Conservation (phyloP, 2,888 invertebrate genomes). For the Mesodorylaimus sp. region DNA sequence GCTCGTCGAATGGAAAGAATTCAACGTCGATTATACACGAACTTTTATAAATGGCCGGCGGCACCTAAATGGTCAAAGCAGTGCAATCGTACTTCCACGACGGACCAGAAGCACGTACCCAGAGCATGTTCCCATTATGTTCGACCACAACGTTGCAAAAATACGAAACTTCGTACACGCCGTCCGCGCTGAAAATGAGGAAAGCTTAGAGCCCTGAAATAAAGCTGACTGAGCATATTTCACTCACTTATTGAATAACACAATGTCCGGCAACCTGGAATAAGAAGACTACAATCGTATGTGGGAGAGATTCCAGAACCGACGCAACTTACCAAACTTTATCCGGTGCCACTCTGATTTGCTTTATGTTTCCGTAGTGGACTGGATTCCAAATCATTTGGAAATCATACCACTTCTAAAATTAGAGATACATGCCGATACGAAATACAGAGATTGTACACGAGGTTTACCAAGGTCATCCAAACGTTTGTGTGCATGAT, state of each 20-base stretch:
- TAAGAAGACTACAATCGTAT: no score
- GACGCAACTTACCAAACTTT: slow-evolving; percentile 37
- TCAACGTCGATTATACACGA: slow-evolving; percentile 65
- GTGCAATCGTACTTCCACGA: no score
- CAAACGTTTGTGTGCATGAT: slow-evolving; percentile 32
- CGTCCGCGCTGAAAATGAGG: slow-evolving; percentile 65
- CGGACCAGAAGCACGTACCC: slow-evolving; percentile 39
- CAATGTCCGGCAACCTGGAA: slow-evolving; percentile 30
- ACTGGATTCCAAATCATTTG: slow-evolving; percentile 28
- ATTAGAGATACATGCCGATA: slow-evolving; percentile 1
- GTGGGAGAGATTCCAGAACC: no score
- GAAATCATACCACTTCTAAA: slow-evolving; percentile 26
- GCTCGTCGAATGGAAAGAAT: slow-evolving; percentile 27
- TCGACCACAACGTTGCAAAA: slow-evolving; percentile 96
- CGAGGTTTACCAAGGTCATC: slow-evolving; percentile 21
- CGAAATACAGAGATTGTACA: not conserved
- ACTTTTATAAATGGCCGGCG: slow-evolving; percentile 95
- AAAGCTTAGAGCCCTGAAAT: slow-evolving; percentile 9
- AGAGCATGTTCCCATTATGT: slow-evolving; percentile 81
- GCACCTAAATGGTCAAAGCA: no score
- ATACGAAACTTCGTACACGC: slow-evolving; percentile 97
- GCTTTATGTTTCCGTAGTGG: slow-evolving; percentile 26
- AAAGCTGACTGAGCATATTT: not conserved
- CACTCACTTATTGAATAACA: slow-evolving; percentile 33
- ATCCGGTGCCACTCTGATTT: slow-evolving; percentile 34